phyloP scores from a whole-genome alignment of 2,797 vertebrate genomes.

The Malurus leucopterus region DNA sequence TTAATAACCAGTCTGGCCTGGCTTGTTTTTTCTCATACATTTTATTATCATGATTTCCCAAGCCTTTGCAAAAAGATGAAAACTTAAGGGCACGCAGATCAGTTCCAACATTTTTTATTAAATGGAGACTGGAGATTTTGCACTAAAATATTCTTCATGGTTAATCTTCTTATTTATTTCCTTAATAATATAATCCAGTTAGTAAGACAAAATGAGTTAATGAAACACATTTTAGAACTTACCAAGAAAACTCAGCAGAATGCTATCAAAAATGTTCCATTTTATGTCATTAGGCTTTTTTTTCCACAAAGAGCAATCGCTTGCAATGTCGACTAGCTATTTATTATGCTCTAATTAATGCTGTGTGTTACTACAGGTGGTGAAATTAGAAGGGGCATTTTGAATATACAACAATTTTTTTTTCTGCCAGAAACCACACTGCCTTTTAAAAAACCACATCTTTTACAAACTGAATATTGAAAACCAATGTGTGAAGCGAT shows the following conservation, averaged over 20 bases:
- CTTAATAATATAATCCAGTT: neutral
- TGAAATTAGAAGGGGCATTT: neutral
- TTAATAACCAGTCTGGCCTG: neutral
- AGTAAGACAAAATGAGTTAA: neutral
- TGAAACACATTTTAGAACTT: neutral
- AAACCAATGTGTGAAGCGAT: constrained; percentile 12
- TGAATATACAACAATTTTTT: neutral
- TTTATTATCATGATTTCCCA: neutral
- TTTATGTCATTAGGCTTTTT: neutral
- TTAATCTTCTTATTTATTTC: neutral
- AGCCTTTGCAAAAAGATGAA: neutral
- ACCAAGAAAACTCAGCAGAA: neutral
- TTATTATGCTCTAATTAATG: neutral
- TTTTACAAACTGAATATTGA: neutral
- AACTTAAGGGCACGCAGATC: neutral
- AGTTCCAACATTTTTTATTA: neutral
- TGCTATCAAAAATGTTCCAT: neutral
- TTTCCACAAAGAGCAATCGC: neutral
- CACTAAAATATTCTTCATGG: neutral
- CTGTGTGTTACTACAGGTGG: neutral
- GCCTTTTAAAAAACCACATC: neutral
- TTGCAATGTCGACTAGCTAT: neutral
- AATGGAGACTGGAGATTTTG: neutral
- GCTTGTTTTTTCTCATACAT: neutral
- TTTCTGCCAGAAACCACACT: neutral